These are phyloP conservation scores for Erebia epiphron DNA, from an alignment of 2,888 invertebrate species.

Conservation along the genomic window DNA sequence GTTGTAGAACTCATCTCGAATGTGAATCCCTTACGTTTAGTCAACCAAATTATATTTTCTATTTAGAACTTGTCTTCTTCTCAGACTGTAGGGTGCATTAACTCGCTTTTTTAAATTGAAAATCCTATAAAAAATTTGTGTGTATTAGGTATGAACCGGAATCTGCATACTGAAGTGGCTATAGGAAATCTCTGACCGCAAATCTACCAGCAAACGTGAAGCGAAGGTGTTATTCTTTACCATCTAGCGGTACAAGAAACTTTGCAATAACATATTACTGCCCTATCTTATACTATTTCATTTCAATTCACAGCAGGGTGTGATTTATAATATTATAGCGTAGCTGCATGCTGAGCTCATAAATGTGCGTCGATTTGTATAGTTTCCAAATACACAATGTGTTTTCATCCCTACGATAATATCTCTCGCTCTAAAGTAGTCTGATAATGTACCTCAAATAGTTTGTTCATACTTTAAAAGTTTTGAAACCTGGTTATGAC, in stretches of 20 bases:
- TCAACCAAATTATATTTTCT: no score
- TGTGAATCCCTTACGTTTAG: no score
- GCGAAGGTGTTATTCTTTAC: no score
- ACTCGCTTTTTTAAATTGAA: no score
- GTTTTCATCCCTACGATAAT: neutral
- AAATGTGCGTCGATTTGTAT: neutral
- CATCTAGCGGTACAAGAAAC: neutral
- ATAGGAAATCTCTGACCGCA: no score
- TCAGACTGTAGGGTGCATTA: no score
- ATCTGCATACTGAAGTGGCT: no score
- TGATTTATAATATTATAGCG: slow-evolving; percentile 9
- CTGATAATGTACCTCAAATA: no score
- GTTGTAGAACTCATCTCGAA: neutral
- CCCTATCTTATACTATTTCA: neutral
- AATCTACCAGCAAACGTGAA: no score
- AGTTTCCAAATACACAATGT: neutral
- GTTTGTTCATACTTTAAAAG: neutral
- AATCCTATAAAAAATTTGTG: no score
- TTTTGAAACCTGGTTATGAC: slow-evolving; percentile 1
- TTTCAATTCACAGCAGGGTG: slow-evolving; percentile 2
- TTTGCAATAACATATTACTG: neutral
- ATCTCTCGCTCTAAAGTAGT: neutral
- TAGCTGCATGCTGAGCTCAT: slow-evolving; percentile 9
- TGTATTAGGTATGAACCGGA: no score
- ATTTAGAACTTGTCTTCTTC: no score